These are phyloP conservation scores for Melanostigma gelatinosum DNA, from an alignment of 2,113 vertebrate species.

Conservation along the genomic window DNA sequence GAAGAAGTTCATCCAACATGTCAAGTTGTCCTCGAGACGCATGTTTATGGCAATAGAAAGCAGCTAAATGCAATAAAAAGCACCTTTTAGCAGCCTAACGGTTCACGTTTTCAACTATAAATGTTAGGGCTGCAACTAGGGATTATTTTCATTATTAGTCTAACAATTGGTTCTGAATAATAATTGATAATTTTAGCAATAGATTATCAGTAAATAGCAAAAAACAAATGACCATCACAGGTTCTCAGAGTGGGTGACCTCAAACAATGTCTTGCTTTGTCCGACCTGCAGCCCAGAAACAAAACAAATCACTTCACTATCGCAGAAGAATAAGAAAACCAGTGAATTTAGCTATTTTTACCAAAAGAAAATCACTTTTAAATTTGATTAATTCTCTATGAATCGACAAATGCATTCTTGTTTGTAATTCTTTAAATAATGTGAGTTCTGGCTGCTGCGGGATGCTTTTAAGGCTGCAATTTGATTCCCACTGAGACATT, in stretches of 20 bases:
- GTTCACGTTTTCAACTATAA: not conserved
- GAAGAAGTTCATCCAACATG: conserved; percentile 62
- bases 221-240: not conserved
- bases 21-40: conserved; percentile 20
- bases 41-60: not conserved
- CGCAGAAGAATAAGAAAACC: not conserved
- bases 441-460: not conserved
- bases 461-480: conserved; percentile 6
- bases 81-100: not conserved
- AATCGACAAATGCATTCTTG: not conserved
- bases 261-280: not conserved
- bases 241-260: not conserved
- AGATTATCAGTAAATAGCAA: not conserved
- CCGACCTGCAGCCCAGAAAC: not conserved
- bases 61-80: not conserved
- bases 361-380: not conserved
- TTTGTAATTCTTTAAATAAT: not conserved
- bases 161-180: not conserved
- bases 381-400: not conserved
- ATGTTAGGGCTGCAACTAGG: not conserved
- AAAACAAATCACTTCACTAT: not conserved
- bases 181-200: not conserved
- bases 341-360: not conserved
- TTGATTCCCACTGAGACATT: not conserved
- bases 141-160: not conserved